phyloP scores from a whole-genome alignment of 2,113 vertebrate genomes.

The Oryzias javanicus region DNA sequence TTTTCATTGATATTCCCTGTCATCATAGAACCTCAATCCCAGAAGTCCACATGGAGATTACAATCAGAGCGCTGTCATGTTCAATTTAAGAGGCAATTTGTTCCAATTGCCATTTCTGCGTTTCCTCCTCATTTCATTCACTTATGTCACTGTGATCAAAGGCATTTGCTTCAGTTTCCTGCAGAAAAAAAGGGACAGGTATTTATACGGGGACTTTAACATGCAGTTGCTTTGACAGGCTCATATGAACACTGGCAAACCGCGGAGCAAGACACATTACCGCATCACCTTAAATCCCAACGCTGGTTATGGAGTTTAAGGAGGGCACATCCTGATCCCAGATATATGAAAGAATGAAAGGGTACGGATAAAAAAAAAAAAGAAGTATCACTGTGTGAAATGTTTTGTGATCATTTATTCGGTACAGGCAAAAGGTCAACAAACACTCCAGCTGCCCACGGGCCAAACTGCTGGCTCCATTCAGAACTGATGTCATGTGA shows the following conservation, averaged over 20 bases:
- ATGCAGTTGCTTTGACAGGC: slow-evolving; percentile 38
- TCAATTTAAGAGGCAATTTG: slow-evolving; percentile 72
- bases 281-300: no score
- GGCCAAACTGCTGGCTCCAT: slow-evolving; percentile 43
- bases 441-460: slow-evolving; percentile 34
- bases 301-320: slow-evolving; percentile 9
- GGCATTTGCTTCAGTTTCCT: slow-evolving; percentile 56
- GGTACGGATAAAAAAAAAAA: neutral
- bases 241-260: slow-evolving; percentile 44
- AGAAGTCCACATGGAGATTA: slow-evolving; percentile 70
- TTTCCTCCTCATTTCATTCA: slow-evolving; percentile 73
- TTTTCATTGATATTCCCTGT: slow-evolving; percentile 59
- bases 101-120: slow-evolving; percentile 71
- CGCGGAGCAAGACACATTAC: slow-evolving; percentile 1
- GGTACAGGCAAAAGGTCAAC: slow-evolving; percentile 53
- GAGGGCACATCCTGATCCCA: neutral
- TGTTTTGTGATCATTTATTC: slow-evolving; percentile 40
- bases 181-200: slow-evolving; percentile 39
- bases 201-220: slow-evolving; percentile 48
- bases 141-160: slow-evolving; percentile 70
- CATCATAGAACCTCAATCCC: slow-evolving; percentile 54
- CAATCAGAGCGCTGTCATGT: slow-evolving; percentile 77
- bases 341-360: slow-evolving; percentile 5
- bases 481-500: slow-evolving; percentile 60
- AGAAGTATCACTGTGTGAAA: slow-evolving; percentile 7